phyloP scores from a whole-genome alignment of 2,113 vertebrate species.

The Merops nubicus region DNA sequence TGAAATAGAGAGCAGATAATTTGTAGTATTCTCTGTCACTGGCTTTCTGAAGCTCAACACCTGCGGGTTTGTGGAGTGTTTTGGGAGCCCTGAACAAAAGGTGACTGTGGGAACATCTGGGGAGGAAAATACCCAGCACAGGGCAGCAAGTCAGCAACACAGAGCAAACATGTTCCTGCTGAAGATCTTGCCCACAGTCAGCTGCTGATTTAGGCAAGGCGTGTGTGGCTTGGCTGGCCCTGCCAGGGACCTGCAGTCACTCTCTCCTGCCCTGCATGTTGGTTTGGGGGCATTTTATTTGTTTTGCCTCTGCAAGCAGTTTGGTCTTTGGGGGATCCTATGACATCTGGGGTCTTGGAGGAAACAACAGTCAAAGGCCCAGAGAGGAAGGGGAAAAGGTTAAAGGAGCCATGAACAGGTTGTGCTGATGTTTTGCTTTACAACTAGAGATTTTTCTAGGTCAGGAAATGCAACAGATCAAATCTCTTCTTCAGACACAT shows the following conservation, averaged over 20 bases:
- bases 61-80: not conserved
- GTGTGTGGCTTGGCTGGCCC: not conserved
- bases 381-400: not conserved
- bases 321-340: not conserved
- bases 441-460: not conserved
- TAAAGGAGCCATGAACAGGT: not conserved
- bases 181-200: not conserved
- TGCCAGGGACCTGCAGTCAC: not conserved
- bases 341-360: not conserved
- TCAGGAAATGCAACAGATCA: not conserved
- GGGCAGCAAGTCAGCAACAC: not conserved
- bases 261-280: not conserved
- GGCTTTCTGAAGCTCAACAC: not conserved
- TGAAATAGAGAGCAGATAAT: not conserved
- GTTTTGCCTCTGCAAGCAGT: not conserved
- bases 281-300: not conserved
- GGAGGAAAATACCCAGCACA: not conserved
- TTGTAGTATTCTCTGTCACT: not conserved
- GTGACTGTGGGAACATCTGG: rapidly evolving
- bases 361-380: not conserved
- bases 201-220: not conserved
- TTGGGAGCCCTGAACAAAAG: not conserved
- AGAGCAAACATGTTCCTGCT: not conserved
- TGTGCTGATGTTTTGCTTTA: not conserved
- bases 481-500: not conserved